A percentile compares a stretch with the other conserved stretches of the same genome.
These are phyloP conservation scores for Melolontha melolontha DNA, from an alignment of 2,888 invertebrate species.

Conservation along the genomic window DNA sequence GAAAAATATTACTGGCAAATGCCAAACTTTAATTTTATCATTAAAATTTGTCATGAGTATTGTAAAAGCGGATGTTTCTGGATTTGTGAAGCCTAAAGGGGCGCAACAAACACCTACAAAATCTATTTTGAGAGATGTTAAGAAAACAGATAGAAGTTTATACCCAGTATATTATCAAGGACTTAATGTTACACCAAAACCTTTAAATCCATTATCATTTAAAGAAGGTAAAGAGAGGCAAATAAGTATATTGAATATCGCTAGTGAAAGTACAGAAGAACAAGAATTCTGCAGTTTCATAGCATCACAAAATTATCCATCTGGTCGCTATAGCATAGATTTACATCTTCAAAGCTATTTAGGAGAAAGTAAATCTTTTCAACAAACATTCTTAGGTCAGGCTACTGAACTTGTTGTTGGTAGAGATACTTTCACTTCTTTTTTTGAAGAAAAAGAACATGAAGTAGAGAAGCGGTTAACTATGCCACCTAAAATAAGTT, in stretches of 20 bases:
- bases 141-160: constrained; percentile 25
- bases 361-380: background rate
- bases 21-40: background rate
- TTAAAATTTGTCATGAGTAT: constrained; percentile 16
- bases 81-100: background rate
- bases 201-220: constrained; percentile 60
- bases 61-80: background rate
- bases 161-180: constrained; percentile 49
- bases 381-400: background rate
- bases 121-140: constrained; percentile 31
- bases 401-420: background rate
- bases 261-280: constrained; percentile 14
- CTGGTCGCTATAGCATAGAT: constrained; percentile 22
- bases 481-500: constrained; percentile 71
- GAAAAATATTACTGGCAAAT: background rate
- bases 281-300: constrained; percentile 12
- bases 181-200: constrained; percentile 65
- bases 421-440: constrained; percentile 7
- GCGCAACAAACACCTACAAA: constrained; percentile 13
- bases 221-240: constrained; percentile 59
- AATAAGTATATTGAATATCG: constrained; percentile 48
- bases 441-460: background rate
- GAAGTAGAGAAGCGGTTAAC: constrained; percentile 5
- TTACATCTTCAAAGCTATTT: constrained; percentile 5
- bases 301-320: constrained; percentile 15